A percentile compares a stretch with the other conserved stretches of the same genome.
phyloP scores from a whole-genome alignment of 1,140 invertebrate genomes.

The Cataglyphis hispanica region DNA sequence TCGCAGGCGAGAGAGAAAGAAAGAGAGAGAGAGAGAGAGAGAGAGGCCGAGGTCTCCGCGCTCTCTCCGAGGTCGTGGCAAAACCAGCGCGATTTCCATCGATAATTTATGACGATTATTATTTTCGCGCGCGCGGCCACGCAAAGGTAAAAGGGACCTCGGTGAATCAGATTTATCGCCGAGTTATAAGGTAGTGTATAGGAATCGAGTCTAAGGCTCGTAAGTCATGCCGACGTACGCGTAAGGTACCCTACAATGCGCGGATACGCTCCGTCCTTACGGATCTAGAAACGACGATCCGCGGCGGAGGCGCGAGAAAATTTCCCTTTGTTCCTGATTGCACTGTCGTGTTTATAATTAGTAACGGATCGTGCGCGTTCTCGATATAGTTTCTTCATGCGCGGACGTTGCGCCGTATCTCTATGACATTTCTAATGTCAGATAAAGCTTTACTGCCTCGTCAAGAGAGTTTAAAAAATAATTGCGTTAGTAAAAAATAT shows the following conservation, averaged over 20 bases:
- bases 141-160: constrained; percentile 70
- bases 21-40: background rate
- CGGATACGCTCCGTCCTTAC: constrained; percentile 46
- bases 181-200: constrained; percentile 80
- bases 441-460: constrained; percentile 1
- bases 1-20: background rate
- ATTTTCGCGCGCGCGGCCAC: constrained; percentile 73
- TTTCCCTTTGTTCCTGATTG: constrained; percentile 81
- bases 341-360: constrained; percentile 82
- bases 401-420: background rate
- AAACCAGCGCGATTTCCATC: constrained; percentile 76
- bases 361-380: constrained; percentile 71
- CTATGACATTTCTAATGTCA: background rate
- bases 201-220: constrained; percentile 75
- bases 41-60: background rate
- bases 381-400: background rate
- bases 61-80: constrained; percentile 63
- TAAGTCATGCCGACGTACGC: constrained; percentile 79
- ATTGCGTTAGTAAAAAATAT: background rate
- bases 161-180: constrained; percentile 82
- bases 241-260: constrained; percentile 54
- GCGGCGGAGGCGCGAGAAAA: constrained; percentile 41
- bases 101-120: constrained; percentile 84
- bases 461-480: background rate
- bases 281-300: constrained; percentile 35